These are phyloP conservation scores for Heliconius charithonia DNA, from an alignment of 2,888 invertebrate genomes.

Conservation along the genomic window DNA sequence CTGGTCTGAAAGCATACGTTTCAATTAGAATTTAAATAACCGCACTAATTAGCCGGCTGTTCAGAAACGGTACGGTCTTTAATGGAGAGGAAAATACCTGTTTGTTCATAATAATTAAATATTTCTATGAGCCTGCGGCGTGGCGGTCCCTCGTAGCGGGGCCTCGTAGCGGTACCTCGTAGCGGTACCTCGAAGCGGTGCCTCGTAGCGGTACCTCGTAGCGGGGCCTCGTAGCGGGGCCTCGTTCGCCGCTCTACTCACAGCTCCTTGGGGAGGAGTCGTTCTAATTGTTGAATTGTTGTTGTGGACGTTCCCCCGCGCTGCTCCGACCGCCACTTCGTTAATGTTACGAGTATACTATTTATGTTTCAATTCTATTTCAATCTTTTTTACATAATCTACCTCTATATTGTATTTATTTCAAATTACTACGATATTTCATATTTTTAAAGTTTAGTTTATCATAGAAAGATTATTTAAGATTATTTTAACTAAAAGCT, in stretches of 20 bases:
- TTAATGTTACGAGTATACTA: not conserved
- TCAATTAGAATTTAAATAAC: slow-evolving; percentile 26
- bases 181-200: not conserved
- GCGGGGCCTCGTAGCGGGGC: too few relatives aligned
- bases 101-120: slow-evolving; percentile 23
- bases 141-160: too few relatives aligned
- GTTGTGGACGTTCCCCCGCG: not conserved
- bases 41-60: slow-evolving; percentile 24
- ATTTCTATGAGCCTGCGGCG: not conserved
- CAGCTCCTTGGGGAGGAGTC: not conserved
- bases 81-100: slow-evolving; percentile 28
- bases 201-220: too few relatives aligned
- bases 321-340: not conserved
- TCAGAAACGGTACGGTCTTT: slow-evolving; percentile 17
- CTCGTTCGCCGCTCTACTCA: not conserved
- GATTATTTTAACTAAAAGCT: too few relatives aligned
- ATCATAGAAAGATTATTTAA: too few relatives aligned
- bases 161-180: not conserved
- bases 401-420: not conserved
- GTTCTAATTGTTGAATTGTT: too few relatives aligned
- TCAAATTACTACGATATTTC: not conserved
- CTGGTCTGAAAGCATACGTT: slow-evolving; percentile 10
- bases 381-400: not conserved
- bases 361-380: not conserved
- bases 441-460: too few relatives aligned